Evolutionary conservation across 2,797 vertebrate genomes (phyloP).

Genomic region (Muscicapa comitata): DNA sequence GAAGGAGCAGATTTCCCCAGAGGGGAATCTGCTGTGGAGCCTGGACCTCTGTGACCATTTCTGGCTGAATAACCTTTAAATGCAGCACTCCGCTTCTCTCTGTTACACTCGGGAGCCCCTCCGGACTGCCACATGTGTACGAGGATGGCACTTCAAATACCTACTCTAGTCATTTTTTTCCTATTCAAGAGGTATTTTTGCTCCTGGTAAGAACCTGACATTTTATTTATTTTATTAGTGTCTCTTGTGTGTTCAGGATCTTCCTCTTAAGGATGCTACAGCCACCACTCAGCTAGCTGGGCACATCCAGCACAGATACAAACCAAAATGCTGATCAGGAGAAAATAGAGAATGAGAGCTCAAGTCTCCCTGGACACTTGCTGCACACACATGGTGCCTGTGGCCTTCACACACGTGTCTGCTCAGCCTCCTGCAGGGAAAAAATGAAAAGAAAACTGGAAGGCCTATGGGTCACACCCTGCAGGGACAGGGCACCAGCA

Average conservation of each 20-base stretch:
- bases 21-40: background rate
- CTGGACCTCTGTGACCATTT: background rate
- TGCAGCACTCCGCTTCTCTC: background rate
- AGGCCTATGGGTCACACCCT: fast-evolving
- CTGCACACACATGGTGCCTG: fast-evolving
- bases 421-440: background rate
- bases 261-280: background rate
- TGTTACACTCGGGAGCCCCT: background rate
- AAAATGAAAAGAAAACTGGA: background rate
- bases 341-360: background rate
- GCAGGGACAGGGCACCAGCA: background rate
- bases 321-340: fast-evolving
- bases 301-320: background rate
- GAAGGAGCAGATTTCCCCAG: background rate
- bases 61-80: constrained; percentile 42
- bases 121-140: background rate
- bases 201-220: background rate
- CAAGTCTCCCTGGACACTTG: background rate
- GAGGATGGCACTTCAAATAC: background rate
- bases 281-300: background rate
- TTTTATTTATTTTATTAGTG: background rate
- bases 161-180: background rate
- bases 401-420: background rate
- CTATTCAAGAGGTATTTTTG: background rate
- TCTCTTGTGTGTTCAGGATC: background rate